phyloP scores from a whole-genome alignment of 2,888 invertebrate genomes.

The Antitype chi region DNA sequence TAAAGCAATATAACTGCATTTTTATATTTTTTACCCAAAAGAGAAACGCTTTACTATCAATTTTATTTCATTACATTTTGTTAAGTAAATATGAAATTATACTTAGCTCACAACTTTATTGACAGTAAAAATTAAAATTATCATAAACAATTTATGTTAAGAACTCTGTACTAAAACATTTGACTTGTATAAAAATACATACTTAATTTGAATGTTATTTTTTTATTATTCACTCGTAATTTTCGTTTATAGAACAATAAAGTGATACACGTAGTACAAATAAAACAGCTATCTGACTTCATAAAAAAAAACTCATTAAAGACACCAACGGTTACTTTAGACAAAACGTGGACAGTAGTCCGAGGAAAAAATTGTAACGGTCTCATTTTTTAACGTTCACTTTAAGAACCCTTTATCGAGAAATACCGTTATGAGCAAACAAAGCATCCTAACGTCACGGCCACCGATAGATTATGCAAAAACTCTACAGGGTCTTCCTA shows the following conservation, averaged over 20 bases:
- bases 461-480: slow-evolving; percentile 90
- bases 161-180: slow-evolving; percentile 55
- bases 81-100: slow-evolving; percentile 42
- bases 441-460: slow-evolving; percentile 76
- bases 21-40: slow-evolving; percentile 32
- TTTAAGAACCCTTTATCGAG: slow-evolving; percentile 83
- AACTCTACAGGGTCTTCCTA: slow-evolving; percentile 86
- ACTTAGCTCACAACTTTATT: slow-evolving; percentile 47
- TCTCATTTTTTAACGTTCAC: slow-evolving; percentile 83
- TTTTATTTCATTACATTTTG: slow-evolving; percentile 46
- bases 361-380: slow-evolving; percentile 83
- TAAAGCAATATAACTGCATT: slow-evolving; percentile 62
- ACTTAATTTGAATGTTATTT: slow-evolving; percentile 64
- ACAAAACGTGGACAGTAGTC: slow-evolving; percentile 82
- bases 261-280: slow-evolving; percentile 70
- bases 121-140: slow-evolving; percentile 60
- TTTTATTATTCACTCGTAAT: slow-evolving; percentile 66
- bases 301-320: slow-evolving; percentile 62
- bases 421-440: slow-evolving; percentile 85
- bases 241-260: slow-evolving; percentile 69
- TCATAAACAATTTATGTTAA: slow-evolving; percentile 60
- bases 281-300: slow-evolving; percentile 74
- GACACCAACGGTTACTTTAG: slow-evolving; percentile 66
- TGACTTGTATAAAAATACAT: slow-evolving; percentile 50
- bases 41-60: slow-evolving; percentile 42